phyloP scores from a whole-genome alignment of 64 coral and sea anemone genomes.

The Pocillopora damicornis region DNA sequence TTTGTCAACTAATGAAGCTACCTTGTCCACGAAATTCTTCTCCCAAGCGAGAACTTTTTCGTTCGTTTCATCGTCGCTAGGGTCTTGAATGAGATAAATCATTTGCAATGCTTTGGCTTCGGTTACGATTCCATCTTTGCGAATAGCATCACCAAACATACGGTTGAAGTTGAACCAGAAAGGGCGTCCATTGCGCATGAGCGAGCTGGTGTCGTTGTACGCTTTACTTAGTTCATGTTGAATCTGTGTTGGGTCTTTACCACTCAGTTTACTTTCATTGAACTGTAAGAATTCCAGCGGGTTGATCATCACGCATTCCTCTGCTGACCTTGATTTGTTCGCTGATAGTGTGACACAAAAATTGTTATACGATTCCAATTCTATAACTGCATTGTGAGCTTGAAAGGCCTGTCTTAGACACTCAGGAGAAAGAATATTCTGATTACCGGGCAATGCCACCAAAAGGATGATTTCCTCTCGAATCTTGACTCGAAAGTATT shows the following conservation, averaged over 20 bases:
- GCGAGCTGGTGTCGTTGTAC: neutral
- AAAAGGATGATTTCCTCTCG: conserved; percentile 49
- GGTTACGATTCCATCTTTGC: conserved; percentile 9
- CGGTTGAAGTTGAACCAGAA: conserved; percentile 42
- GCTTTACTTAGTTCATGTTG: conserved; percentile 11
- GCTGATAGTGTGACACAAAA: conserved; percentile 56
- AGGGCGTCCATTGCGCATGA: conserved; percentile 61
- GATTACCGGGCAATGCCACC: conserved; percentile 25
- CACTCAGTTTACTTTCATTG: conserved; percentile 26
- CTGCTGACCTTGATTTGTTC: neutral
- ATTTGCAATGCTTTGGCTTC: conserved; percentile 53
- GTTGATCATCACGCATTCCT: conserved; percentile 58
- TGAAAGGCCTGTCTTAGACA: conserved; percentile 55
- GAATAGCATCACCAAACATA: conserved; percentile 60
- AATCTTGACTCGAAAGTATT: conserved; percentile 54
- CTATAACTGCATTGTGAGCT: conserved; percentile 39
- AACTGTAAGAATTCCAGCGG: conserved; percentile 63
- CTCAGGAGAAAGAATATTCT: conserved; percentile 36
- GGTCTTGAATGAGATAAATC: conserved; percentile 45
- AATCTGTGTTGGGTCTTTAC: conserved; percentile 23
- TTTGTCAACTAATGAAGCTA: neutral
- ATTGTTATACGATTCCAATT: conserved; percentile 26
- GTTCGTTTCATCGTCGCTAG: neutral
- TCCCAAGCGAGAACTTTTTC: conserved; percentile 42
- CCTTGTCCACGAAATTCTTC: conserved; percentile 40